Evolutionary conservation across 2,113 vertebrate genomes (phyloP).

Genomic region (Psittacus erithacus): DNA sequence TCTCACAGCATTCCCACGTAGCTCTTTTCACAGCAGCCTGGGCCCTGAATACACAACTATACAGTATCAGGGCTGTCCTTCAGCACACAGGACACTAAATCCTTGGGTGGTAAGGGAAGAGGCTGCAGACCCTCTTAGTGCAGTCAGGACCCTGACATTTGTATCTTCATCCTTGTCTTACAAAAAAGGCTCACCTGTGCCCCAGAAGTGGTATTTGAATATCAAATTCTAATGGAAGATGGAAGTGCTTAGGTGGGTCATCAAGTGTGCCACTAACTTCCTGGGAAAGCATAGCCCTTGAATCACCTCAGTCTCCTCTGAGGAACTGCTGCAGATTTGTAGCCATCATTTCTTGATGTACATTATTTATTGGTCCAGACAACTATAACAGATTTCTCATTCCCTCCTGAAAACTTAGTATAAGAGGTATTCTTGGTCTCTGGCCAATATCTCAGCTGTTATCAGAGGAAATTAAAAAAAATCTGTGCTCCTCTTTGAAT

Average conservation of each 20-base stretch:
- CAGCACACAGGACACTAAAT: neutral
- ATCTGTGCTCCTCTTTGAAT: neutral
- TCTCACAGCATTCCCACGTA: neutral
- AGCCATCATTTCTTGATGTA: neutral
- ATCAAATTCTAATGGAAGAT: neutral
- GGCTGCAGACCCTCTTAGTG: neutral
- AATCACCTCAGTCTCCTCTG: neutral
- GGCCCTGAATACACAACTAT: neutral
- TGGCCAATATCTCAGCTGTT: neutral
- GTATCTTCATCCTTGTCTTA: neutral
- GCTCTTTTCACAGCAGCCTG: neutral
- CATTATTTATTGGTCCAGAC: neutral
- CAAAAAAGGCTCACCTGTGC: neutral
- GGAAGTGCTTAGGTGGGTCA: neutral
- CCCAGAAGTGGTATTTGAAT: neutral
- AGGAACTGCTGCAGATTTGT: neutral
- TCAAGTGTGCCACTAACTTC: neutral
- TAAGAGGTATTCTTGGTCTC: neutral
- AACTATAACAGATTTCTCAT: neutral
- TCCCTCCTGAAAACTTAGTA: neutral
- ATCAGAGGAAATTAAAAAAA: neutral
- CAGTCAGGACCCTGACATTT: neutral
- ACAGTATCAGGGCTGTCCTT: neutral
- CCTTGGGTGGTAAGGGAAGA: fast-evolving
- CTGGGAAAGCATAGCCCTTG: neutral